Evolutionary conservation across 2,113 vertebrate genomes (phyloP).

Genomic region (Leptocoma aspasia): DNA sequence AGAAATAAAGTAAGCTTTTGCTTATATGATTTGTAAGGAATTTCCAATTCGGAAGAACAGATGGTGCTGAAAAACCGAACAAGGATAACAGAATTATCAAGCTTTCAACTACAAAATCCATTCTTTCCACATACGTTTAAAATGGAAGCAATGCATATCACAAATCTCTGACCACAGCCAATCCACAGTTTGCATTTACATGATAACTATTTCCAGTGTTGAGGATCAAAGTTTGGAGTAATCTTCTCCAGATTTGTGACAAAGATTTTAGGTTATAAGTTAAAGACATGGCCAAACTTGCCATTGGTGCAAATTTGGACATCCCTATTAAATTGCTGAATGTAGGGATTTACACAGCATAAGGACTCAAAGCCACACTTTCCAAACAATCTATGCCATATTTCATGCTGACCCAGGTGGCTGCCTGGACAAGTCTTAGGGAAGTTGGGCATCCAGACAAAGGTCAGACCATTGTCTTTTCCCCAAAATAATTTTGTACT

Average conservation of each 20-base stretch:
- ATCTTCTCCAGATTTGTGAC: not conserved
- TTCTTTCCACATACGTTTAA: not conserved
- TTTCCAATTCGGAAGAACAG: conserved; percentile 72
- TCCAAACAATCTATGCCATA: not conserved
- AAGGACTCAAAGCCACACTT: not conserved
- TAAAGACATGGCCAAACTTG: not conserved
- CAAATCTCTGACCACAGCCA: not conserved
- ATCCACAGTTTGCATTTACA: not conserved
- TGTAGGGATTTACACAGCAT: not conserved
- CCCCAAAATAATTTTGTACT: not conserved
- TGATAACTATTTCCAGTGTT: not conserved
- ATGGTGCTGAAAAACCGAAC: conserved; percentile 65
- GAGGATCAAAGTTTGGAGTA: not conserved
- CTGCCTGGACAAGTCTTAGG: not conserved
- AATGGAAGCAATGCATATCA: not conserved
- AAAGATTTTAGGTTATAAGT: not conserved
- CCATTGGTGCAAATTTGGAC: not conserved
- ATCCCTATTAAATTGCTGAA: not conserved
- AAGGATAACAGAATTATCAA: conserved; percentile 67
- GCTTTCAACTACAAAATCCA: conserved; percentile 57
- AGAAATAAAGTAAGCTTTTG: conserved; percentile 70
- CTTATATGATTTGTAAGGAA: conserved; percentile 67
- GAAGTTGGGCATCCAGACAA: not conserved
- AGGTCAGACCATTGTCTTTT: not conserved
- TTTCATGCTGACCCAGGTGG: not conserved